Conservation (phyloP, 2,113 vertebrate genomes). For the Fregata magnificens region DNA sequence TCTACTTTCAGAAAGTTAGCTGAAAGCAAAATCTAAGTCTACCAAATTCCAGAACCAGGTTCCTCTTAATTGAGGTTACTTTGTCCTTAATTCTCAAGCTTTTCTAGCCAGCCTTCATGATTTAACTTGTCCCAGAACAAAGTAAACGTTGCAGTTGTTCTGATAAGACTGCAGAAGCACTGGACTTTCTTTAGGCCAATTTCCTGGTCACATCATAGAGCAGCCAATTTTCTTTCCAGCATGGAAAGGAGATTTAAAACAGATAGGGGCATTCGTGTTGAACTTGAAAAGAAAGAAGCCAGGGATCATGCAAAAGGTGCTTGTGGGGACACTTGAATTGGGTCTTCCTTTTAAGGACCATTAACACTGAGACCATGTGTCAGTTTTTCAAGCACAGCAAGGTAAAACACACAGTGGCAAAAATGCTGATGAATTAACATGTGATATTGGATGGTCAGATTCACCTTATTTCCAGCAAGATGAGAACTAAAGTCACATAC, state of each 20-base stretch:
- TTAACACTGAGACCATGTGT: background rate
- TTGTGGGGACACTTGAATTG: background rate
- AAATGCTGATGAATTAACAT: background rate
- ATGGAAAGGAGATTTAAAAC: background rate
- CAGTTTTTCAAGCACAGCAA: background rate
- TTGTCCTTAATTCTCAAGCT: background rate
- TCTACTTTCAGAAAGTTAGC: background rate
- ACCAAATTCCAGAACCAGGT: background rate
- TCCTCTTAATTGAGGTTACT: background rate
- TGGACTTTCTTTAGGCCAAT: background rate
- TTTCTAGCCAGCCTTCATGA: background rate
- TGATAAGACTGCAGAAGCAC: background rate
- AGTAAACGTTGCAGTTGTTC: background rate
- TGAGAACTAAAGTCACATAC: background rate
- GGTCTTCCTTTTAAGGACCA: background rate
- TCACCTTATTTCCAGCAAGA: background rate
- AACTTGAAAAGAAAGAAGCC: background rate
- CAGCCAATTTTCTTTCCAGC: background rate
- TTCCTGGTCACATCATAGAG: background rate
- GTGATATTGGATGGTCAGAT: background rate
- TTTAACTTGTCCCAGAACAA: background rate
- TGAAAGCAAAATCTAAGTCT: background rate
- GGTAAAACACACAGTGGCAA: background rate
- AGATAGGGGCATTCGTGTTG: background rate
- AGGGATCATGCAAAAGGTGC: background rate